Evolutionary conservation across 2,888 invertebrate species (phyloP).

Genomic region (Napeogenes inachia): DNA sequence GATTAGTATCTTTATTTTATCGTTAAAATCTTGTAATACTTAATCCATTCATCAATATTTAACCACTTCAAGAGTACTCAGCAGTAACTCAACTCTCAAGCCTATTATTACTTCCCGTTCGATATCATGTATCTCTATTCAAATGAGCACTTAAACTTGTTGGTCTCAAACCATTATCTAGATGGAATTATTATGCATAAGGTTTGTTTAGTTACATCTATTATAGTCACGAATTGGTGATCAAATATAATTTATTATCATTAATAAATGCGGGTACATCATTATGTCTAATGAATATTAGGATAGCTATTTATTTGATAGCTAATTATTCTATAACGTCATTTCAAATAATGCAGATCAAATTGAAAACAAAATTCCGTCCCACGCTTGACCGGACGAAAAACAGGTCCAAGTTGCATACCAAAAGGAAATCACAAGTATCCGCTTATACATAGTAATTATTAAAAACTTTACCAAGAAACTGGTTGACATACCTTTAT

Average conservation of each 20-base stretch:
- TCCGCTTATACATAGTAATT: slow-evolving; percentile 51
- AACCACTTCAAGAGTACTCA: no score
- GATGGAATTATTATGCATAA: neutral
- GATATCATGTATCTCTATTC: neutral
- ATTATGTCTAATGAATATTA: neutral
- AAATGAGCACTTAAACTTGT: neutral
- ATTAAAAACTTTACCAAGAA: slow-evolving; percentile 46
- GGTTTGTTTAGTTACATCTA: neutral
- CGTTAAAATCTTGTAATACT: no score
- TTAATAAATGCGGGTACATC: neutral
- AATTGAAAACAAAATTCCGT: slow-evolving; percentile 60
- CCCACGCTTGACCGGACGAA: slow-evolving; percentile 69
- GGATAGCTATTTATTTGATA: neutral
- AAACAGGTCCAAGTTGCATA: slow-evolving; percentile 67
- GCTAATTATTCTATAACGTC: slow-evolving; percentile 7
- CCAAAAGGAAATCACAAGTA: slow-evolving; percentile 63
- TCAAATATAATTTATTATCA: neutral
- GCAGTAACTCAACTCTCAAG: neutral
- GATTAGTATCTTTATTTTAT: no score
- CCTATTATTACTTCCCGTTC: slow-evolving; percentile 4
- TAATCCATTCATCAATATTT: no score
- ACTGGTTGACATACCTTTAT: slow-evolving; percentile 54
- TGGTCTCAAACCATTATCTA: slow-evolving; percentile 1
- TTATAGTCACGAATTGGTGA: no score
- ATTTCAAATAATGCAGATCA: slow-evolving; percentile 25